Evolutionary conservation across 2,797 vertebrate genomes (phyloP), one percentile per base, ranked within the genome.

Genomic region (Alectoris magna): DNA sequence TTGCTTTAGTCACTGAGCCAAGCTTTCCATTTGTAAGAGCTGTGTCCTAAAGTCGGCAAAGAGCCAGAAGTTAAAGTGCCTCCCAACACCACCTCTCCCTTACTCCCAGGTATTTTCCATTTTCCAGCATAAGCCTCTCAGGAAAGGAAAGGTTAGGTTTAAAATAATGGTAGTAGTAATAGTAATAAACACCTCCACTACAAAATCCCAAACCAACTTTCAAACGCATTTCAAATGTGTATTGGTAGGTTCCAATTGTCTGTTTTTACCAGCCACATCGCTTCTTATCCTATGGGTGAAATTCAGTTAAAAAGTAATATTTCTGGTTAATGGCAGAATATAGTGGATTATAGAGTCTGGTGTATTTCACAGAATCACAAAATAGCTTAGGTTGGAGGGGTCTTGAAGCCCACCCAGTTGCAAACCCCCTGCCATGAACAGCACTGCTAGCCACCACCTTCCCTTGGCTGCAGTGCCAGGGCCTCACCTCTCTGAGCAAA

Each of bases 201-300:
- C 0, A 0, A 73, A 41, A 74, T 29, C 6, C 18, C 55, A 90
- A 44, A 34, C 1, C 0, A 17, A 1, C 23, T 77, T 67, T 71
- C 74, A 80, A 8, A 26, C 6, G 16, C 1, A 11, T 55, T 93
- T 82, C 23, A 43, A 24, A 14, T 58, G 36, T 4, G 4, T 41
- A 24, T 27, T 0, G 0, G 7, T 10, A 39, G 15, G 7, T 76
- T 48, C 41, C 48, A 9, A n/a, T 8, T 66, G 21, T 41, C 88
- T 91, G 59, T 24, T 94, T 44, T 73, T 73, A 43, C 14, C 7
- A 70, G 13, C 22, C 27, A 18, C 14, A n/a, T 89, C 75, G 4
- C 8, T 15, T 34, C 36, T 73, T 51, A 60, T 21, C 51, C 38
- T 56, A 19, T 26, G 55, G 46, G 59, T 72, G 36, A 51, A 36